phyloP scores from a whole-genome alignment of 2,888 invertebrate species.

The Emmelina monodactyla region DNA sequence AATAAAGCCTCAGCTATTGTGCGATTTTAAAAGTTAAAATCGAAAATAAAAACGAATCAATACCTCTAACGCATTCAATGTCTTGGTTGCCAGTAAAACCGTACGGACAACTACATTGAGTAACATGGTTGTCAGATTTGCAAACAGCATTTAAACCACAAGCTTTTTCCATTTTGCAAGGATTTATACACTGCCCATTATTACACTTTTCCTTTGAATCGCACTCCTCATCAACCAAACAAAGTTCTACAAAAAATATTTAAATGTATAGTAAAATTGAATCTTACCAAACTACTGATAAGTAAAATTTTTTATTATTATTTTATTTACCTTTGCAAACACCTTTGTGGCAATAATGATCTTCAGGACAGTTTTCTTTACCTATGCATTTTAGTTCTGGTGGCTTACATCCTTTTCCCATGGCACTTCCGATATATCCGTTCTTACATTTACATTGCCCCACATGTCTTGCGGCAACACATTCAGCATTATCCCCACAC shows the following conservation, averaged over 20 bases:
- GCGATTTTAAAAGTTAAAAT: background rate
- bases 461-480: slow-evolving; percentile 76
- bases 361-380: slow-evolving; percentile 77
- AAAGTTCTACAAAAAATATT: slow-evolving; percentile 67
- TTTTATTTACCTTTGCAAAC: slow-evolving; percentile 75
- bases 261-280: slow-evolving; percentile 1
- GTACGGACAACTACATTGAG: slow-evolving; percentile 83
- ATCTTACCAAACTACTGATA: background rate
- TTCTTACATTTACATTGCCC: slow-evolving; percentile 80
- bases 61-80: slow-evolving; percentile 84
- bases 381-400: slow-evolving; percentile 75
- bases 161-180: slow-evolving; percentile 76
- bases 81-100: slow-evolving; percentile 87
- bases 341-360: slow-evolving; percentile 83
- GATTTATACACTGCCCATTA: slow-evolving; percentile 82
- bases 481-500: slow-evolving; percentile 88
- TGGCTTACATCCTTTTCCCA: slow-evolving; percentile 77
- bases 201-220: slow-evolving; percentile 79
- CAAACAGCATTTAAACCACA: slow-evolving; percentile 89
- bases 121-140: slow-evolving; percentile 72
- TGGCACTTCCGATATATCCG: slow-evolving; percentile 80
- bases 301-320: background rate
- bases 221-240: slow-evolving; percentile 82
- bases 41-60: slow-evolving; percentile 16
- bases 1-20: background rate